Conservation (phyloP, 2,888 invertebrate genomes). For the Lithophane socia region DNA sequence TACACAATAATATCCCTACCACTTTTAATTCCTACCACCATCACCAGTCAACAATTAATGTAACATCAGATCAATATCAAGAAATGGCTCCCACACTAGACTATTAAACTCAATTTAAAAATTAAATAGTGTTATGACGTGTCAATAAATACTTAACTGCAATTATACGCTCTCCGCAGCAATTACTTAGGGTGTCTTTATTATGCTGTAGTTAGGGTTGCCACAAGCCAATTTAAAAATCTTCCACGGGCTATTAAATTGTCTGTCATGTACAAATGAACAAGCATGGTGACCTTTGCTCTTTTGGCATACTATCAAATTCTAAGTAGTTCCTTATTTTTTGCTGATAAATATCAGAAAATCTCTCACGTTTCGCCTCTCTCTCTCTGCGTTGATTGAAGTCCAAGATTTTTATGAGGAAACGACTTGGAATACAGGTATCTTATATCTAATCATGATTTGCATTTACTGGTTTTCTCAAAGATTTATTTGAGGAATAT, state of each 20-base stretch:
- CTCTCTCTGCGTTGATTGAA: constrained; percentile 25
- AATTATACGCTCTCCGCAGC: constrained; percentile 79
- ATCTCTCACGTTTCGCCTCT: no score
- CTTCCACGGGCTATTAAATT: not conserved
- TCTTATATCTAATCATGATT: not conserved
- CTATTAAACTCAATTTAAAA: constrained; percentile 62
- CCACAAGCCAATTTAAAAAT: not conserved
- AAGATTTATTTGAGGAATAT: not conserved
- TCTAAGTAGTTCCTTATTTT: not conserved
- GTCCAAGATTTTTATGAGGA: not conserved
- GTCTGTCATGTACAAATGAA: constrained; percentile 1
- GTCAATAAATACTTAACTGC: constrained; percentile 81
- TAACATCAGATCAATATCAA: constrained; percentile 44
- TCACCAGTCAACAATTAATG: not conserved
- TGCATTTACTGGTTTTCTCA: not conserved
- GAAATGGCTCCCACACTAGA: constrained; percentile 46
- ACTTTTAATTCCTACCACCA: not conserved
- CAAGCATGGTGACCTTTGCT: constrained; percentile 9
- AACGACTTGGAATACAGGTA: not conserved
- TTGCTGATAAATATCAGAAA: not conserved
- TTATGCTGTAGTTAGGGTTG: constrained; percentile 61
- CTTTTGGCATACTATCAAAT: constrained; percentile 11
- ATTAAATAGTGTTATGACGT: constrained; percentile 75
- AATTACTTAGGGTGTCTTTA: constrained; percentile 71
- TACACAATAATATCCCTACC: not conserved